phyloP scores from a whole-genome alignment of 1,140 invertebrate species.

The Bombus vancouverensis region DNA sequence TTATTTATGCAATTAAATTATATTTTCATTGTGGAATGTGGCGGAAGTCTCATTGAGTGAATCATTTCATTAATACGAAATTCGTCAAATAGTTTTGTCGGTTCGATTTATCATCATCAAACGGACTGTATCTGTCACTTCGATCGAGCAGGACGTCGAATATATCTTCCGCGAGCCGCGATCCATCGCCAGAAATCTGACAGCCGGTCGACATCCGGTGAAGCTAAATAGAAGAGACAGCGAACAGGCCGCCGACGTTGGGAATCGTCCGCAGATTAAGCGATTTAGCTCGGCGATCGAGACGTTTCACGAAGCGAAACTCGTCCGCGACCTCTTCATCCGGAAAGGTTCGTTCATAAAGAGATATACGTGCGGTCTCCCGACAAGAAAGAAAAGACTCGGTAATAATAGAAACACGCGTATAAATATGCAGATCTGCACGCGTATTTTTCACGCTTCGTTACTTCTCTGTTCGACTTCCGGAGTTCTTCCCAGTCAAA shows the following conservation, averaged over 20 bases:
- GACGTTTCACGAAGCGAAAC: background rate
- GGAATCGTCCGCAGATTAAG: slow-evolving; percentile 42
- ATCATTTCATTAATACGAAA: background rate
- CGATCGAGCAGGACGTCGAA: slow-evolving; percentile 47
- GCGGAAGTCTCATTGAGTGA: background rate
- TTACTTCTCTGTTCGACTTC: slow-evolving; percentile 39
- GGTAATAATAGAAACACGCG: slow-evolving; percentile 6
- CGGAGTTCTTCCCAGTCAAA: background rate
- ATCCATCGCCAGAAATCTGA: slow-evolving; percentile 52
- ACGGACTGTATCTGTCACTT: slow-evolving; percentile 21
- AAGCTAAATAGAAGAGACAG: slow-evolving; percentile 53
- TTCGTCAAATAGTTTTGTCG: slow-evolving; percentile 67
- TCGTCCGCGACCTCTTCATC: background rate
- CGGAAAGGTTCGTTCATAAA: background rate
- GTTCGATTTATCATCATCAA: slow-evolving; percentile 70
- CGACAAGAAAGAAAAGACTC: slow-evolving; percentile 16
- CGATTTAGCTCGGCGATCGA: slow-evolving; percentile 28
- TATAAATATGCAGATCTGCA: slow-evolving; percentile 33
- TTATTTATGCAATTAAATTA: background rate
- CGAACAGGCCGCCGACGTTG: slow-evolving; percentile 44
- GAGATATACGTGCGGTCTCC: background rate
- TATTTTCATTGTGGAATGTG: background rate
- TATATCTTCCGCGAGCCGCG: slow-evolving; percentile 13
- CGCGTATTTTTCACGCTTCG: slow-evolving; percentile 55
- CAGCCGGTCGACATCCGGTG: slow-evolving; percentile 45